These are phyloP conservation scores for Cotesia glomerata DNA, from an alignment of 1,140 invertebrate genomes.

Conservation along the genomic window DNA sequence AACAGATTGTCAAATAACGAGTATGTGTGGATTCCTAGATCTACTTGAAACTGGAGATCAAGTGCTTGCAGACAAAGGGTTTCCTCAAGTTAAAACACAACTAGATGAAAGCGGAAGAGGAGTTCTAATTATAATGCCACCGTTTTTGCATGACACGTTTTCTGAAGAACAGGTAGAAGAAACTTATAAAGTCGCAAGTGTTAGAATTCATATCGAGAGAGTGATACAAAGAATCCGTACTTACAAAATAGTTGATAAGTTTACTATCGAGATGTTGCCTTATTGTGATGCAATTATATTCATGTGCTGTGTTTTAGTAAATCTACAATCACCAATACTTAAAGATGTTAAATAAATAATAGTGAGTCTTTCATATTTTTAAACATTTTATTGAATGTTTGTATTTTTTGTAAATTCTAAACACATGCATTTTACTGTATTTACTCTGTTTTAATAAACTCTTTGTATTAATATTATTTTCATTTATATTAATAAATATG, in stretches of 20 bases:
- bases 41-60: slow-evolving; percentile 39
- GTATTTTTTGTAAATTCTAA: slow-evolving; percentile 1
- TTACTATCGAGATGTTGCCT: slow-evolving; percentile 23
- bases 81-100: slow-evolving; percentile 26
- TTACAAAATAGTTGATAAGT: slow-evolving; percentile 31
- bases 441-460: background rate
- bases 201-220: slow-evolving; percentile 46
- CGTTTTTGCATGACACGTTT: slow-evolving; percentile 35
- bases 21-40: slow-evolving; percentile 39
- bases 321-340: slow-evolving; percentile 31
- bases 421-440: background rate
- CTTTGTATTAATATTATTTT: background rate
- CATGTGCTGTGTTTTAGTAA: slow-evolving; percentile 32
- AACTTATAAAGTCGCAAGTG: slow-evolving; percentile 39
- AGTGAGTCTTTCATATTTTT: background rate
- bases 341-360: slow-evolving; percentile 11
- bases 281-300: slow-evolving; percentile 31
- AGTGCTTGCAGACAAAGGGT: slow-evolving; percentile 46
- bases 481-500: background rate
- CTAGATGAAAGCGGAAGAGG: background rate
- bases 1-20: slow-evolving; percentile 11
- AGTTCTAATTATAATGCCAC: slow-evolving; percentile 39
- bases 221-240: slow-evolving; percentile 39
- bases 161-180: slow-evolving; percentile 33
- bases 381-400: background rate